Base-by-base conservation (phyloP, 2,113 vertebrate genomes). In the Bucco capensis region DNA sequence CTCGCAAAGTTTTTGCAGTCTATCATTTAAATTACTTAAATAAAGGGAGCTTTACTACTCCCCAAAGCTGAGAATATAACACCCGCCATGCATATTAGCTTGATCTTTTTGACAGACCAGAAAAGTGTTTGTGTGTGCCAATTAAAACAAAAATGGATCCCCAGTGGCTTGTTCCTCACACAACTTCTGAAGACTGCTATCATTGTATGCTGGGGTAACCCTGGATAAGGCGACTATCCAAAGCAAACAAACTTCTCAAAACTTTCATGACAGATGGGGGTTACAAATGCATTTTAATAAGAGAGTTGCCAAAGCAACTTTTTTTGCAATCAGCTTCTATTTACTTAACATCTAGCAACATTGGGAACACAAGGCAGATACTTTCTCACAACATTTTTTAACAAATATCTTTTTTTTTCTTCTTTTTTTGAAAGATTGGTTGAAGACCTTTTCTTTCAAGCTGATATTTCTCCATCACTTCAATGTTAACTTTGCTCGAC, bases 241-340 rank as follows among this genome's bases (percentile, higher is more conserved):
- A 98, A 98, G 97, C 98, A 98, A 98, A 98, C 97, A 98, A 98
- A 98, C 97, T 98, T 98, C 96, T 97, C 98, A 97, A 97, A 98
- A 98, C 97, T 98, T 98, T 97, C 96, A 95, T 97, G 97, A 97
- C 97, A 98, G 97, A 98, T 97, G 95, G 95, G 97, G 96, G 96
- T 97, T 97, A 96, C 97, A 97, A 98, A 98, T 97, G 94, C 97
- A 97, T 98, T 98, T 97, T 97, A 98, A 98, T 98, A 98, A 97
- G 96, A 97, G 82, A 97, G 97, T 97, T 97, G 97, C 98, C 98
- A 98, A 97, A 97, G 96, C 93, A 97, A 98, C 95, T 93, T 97
- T 97, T 44, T 97, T 96, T 93, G 94, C 96, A 96, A 97, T 97
- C 96, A 97, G 96, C 90, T 96, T 97, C 97, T 98, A 98, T 98